Conservation (phyloP, 2,888 invertebrate genomes). For the Pollenia labialis region DNA sequence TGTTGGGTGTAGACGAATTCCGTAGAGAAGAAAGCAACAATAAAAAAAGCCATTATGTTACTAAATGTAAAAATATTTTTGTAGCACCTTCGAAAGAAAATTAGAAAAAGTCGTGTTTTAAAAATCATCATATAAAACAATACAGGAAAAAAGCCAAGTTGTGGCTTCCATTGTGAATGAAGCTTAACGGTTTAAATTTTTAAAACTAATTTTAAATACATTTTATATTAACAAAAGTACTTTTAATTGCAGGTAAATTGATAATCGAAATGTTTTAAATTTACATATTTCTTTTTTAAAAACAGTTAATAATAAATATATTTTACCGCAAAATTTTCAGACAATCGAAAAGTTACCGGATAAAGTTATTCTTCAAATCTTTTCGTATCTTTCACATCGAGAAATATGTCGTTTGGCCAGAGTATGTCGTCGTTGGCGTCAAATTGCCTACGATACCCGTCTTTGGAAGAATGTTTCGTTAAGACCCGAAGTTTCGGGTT, state of each 20-base stretch:
- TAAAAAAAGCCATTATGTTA: too few relatives aligned
- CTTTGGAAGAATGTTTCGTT: conserved; percentile 98
- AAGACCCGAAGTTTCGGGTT: conserved; percentile 97
- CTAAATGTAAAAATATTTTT: too few relatives aligned
- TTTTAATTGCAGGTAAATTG: background rate
- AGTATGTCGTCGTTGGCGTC: conserved; percentile 98
- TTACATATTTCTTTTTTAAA: background rate
- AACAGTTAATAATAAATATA: background rate
- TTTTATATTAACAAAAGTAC: too few relatives aligned
- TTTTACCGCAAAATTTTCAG: conserved; percentile 84
- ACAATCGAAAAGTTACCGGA: conserved; percentile 98
- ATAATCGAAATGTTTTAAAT: background rate
- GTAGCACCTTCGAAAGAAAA: too few relatives aligned
- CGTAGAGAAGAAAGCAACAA: too few relatives aligned
- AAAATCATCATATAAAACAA: too few relatives aligned
- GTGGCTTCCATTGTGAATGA: too few relatives aligned
- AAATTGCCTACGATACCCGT: conserved; percentile 96
- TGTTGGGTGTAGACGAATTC: too few relatives aligned
- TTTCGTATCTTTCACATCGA: conserved; percentile 96
- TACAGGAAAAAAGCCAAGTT: too few relatives aligned
- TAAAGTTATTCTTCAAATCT: conserved; percentile 96
- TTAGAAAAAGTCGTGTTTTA: too few relatives aligned
- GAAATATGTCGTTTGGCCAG: conserved; percentile 97
- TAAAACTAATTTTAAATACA: too few relatives aligned
- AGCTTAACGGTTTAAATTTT: too few relatives aligned